Evolutionary conservation across 2,888 invertebrate species (phyloP), one percentile per base, ranked within the genome.

Genomic region (Coenonympha glycerion): DNA sequence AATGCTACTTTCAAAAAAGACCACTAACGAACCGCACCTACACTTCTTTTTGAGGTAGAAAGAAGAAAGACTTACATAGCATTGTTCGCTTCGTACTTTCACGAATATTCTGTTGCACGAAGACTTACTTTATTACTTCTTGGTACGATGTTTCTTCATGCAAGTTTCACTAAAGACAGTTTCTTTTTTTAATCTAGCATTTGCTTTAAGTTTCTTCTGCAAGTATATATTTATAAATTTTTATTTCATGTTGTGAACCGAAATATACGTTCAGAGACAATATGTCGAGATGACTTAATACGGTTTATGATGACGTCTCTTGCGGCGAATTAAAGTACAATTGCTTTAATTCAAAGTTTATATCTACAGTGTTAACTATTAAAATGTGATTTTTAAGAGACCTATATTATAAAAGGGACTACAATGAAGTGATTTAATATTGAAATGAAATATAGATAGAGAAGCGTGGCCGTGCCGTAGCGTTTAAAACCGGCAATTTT

Each of bases 401-500:
- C 5, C 8, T 15, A 9, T 15, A 24, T 15, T 5, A 8, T 1
- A 24, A 24, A 13, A 6, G n/a, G 11, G 18, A 19, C 18, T 22
- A 11, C 13, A 19, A 28, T 22, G 31, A 24, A 41, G 19, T 34
- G 13, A 13, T 31, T 36, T 24, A 28, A 33, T 44, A 40, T 45
- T 48, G n/a, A 13, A 44, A 45, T 45, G 8, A 26, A 45, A 34
- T 33, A 46, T 41, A 28, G 9, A 40, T 45, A 21, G 36, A 47
- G 22, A 47, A 34, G 24, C 11, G 26, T 24, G 30, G 30, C 24
- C 13, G 26, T 47, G 40, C 46, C 47, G 36, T 31, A 24, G 42
- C 30, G 41, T 30, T 47, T 37, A 31, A 52, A 51, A 44, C 16
- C 41, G 36, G 19, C 37, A 47, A 36, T 47, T 39, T 52, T 47